These are phyloP conservation scores for Chloromyia formosa DNA, from an alignment of 2,888 invertebrate species.

Conservation along the genomic window DNA sequence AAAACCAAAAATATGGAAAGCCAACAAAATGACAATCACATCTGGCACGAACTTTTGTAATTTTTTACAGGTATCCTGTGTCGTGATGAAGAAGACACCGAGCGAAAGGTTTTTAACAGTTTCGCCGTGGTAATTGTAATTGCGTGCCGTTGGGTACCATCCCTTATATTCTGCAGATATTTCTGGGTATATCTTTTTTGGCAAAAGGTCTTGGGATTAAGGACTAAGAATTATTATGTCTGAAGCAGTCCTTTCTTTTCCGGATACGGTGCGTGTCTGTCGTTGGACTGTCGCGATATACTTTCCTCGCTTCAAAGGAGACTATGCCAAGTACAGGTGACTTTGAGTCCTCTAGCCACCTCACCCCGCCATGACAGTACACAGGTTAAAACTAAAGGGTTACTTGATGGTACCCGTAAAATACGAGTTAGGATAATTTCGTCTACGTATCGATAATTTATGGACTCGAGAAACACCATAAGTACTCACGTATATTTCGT, in stretches of 20 bases:
- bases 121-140: constrained; percentile 40
- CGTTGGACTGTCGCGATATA: background rate
- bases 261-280: constrained; percentile 26
- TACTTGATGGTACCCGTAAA: constrained; percentile 23
- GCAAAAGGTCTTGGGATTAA: background rate
- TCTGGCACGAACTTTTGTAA: constrained; percentile 40
- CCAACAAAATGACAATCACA: constrained; percentile 36
- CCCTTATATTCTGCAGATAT: constrained; percentile 8
- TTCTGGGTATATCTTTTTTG: background rate
- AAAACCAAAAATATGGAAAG: background rate
- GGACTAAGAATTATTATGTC: background rate
- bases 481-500: constrained; percentile 35
- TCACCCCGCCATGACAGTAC: no score
- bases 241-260: background rate
- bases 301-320: background rate
- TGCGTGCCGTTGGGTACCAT: constrained; percentile 40
- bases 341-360: background rate
- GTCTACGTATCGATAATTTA: constrained; percentile 39
- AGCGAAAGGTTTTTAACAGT: constrained; percentile 25
- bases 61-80: constrained; percentile 33
- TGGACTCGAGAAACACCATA: constrained; percentile 38
- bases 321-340: constrained; percentile 24
- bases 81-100: background rate
- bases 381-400: constrained; percentile 32
- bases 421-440: constrained; percentile 21